Percentiles rank a stretch among this genome's conserved stretches.
phyloP scores from a whole-genome alignment of 1,140 invertebrate species.

The Drosophila santomea region DNA sequence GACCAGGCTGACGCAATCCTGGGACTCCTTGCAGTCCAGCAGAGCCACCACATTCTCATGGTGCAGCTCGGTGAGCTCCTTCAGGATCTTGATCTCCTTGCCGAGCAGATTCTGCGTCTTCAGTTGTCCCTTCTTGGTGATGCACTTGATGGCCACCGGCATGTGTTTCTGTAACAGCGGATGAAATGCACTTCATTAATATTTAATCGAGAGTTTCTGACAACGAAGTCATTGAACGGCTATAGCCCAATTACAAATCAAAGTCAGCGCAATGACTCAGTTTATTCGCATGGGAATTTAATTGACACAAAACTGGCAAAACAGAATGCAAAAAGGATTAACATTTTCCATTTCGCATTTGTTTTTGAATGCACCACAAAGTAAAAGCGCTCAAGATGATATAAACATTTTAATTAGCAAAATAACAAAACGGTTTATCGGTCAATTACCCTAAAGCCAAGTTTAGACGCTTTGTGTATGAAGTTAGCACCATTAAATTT shows the following conservation, averaged over 20 bases:
- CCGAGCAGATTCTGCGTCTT: conserved; percentile 98
- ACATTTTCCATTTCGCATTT: conserved; percentile 3
- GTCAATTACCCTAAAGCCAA: neutral
- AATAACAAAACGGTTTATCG: conserved; percentile 2
- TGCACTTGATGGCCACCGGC: conserved; percentile 98
- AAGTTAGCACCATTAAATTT: neutral
- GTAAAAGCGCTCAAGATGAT: neutral
- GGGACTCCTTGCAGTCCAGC: conserved; percentile 98
- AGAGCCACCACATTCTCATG: conserved; percentile 99
- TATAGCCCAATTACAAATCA: conserved; percentile 31
- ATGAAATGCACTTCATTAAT: conserved; percentile 49
- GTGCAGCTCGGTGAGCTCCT: conserved; percentile 97
- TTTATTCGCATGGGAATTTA: conserved; percentile 20
- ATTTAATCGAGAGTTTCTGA: conserved; percentile 45
- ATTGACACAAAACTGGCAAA: conserved; percentile 41
- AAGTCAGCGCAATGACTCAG: conserved; percentile 35
- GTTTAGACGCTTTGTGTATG: neutral
- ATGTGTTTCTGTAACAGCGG: conserved; percentile 90
- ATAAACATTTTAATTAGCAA: conserved; percentile 10
- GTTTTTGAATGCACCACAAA: conserved; percentile 21
- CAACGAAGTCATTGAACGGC: conserved; percentile 54
- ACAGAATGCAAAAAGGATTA: conserved; percentile 13
- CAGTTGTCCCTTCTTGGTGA: conserved; percentile 98
- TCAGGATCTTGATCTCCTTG: conserved; percentile 99
- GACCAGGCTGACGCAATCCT: conserved; percentile 96